Evolutionary conservation across 53 echinoderm and acorn worm genomes (phyloP), one percentile per base, ranked within the genome.

Genomic region (Paracentrotus lividus): DNA sequence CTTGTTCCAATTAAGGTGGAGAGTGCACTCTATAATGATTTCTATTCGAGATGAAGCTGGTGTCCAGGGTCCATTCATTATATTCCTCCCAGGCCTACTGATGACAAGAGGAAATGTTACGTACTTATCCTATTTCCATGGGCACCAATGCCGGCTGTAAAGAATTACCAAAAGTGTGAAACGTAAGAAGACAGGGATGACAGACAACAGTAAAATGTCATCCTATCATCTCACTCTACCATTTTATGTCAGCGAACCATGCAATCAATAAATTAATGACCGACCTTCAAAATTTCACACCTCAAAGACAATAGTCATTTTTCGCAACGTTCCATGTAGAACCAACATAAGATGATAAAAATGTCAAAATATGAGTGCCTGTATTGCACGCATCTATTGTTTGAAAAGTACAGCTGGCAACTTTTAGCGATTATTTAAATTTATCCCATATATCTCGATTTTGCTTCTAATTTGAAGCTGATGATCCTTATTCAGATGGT

Each of bases 401-500:
- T n/a, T n/a, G n/a, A n/a, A n/a, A n/a, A n/a, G n/a, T 72, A 18
- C 40, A 0, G 36, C 15, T 34, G 33, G 36, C 6, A 18, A 38
- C 40, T 40, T 36, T 40, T 20, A 72, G 72, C 72, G 32, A 72
- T 72, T 72, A 5, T 72, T 72, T n/a, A n/a, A n/a, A n/a, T n/a
- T 72, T 36, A 72, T 13, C 36, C 38, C 72, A 10, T 38, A 40
- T 72, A 72, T 72, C 72, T 72, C 89, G 64, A 89, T 61, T 61
- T n/a, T 24, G 64, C 64, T 90, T 90, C 90, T 90, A 90, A 92
- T 60, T 56, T 57, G 75, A 78, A 92, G 92, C 92, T 57, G 92
- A 92, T 92, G 92, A 92, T 92, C 92, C 92, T 55, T 90, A 90
- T 52, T 78, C 92, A 92, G 92, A 81, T 77, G 81, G 92, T 77